Conservation (phyloP, 2,797 vertebrate species). For the Arctocebus calabarensis region DNA sequence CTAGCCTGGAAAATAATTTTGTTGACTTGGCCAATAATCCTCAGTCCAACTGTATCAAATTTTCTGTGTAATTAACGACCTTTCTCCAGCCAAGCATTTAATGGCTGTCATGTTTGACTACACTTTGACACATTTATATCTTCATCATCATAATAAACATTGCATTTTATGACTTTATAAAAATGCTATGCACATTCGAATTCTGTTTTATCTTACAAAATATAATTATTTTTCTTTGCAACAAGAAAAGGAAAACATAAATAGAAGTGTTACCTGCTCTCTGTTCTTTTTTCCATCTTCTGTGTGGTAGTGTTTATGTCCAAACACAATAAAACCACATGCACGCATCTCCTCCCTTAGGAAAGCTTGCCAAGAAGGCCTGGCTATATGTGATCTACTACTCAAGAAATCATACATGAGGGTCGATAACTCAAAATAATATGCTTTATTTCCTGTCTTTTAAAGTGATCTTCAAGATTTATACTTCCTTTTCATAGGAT, state of each 20-base stretch:
- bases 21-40: conserved; percentile 70
- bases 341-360: background rate
- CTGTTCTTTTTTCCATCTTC: conserved; percentile 40
- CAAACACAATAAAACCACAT: conserved; percentile 46
- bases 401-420: background rate
- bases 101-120: conserved; percentile 76
- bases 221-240: conserved; percentile 31
- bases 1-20: conserved; percentile 59
- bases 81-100: conserved; percentile 74
- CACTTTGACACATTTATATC: conserved; percentile 60
- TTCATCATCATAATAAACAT: conserved; percentile 74
- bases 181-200: conserved; percentile 41
- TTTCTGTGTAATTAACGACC: conserved; percentile 75
- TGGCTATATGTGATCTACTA: background rate
- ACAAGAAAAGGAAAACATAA: background rate
- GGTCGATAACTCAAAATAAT: background rate
- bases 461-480: background rate
- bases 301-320: background rate
- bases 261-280: background rate
- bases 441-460: conserved; percentile 20
- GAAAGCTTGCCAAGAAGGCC: conserved; percentile 25
- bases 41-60: conserved; percentile 77
- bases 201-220: conserved; percentile 50
- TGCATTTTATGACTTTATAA: conserved; percentile 48
- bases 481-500: background rate